These are phyloP conservation scores for Cancer borealis DNA, from an alignment of 2,888 invertebrate genomes.

Conservation along the genomic window DNA sequence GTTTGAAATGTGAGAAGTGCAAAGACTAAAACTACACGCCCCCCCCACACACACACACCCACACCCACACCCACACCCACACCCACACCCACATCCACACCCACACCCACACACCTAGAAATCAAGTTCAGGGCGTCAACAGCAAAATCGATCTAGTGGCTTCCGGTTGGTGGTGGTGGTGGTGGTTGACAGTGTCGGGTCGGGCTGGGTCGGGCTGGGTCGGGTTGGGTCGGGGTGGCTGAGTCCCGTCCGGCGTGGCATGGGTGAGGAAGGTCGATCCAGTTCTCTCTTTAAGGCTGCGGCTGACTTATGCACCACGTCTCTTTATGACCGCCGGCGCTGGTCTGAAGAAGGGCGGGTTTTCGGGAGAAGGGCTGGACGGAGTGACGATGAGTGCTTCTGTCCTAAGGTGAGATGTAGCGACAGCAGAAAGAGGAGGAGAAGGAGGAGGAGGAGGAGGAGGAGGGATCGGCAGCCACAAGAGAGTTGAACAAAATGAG, in stretches of 20 bases:
- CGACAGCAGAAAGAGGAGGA: neutral
- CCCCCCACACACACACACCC: too few species aligned
- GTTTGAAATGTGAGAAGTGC: too few species aligned
- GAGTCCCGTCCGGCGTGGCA: neutral
- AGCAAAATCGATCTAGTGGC: neutral
- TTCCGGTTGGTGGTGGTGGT: neutral
- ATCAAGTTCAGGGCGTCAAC: conserved; percentile 6
- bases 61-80: neutral
- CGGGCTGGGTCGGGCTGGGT: neutral
- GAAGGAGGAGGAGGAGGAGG: neutral
- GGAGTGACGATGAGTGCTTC: neutral
- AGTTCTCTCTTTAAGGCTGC: neutral
- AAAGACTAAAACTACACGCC: too few species aligned
- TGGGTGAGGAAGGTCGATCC: neutral
- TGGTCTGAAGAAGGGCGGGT: neutral
- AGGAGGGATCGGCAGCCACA: neutral
- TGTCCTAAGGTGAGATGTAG: neutral
- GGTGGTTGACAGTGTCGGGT: neutral
- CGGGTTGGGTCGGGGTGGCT: neutral
- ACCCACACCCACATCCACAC: conserved; percentile 7
- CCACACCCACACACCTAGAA: neutral
- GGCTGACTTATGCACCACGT: neutral
- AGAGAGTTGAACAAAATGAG: neutral
- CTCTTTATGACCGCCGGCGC: neutral
- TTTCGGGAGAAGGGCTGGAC: neutral